These are phyloP conservation scores for Centrocercus urophasianus DNA, from an alignment of 2,113 vertebrate genomes.

Conservation along the genomic window DNA sequence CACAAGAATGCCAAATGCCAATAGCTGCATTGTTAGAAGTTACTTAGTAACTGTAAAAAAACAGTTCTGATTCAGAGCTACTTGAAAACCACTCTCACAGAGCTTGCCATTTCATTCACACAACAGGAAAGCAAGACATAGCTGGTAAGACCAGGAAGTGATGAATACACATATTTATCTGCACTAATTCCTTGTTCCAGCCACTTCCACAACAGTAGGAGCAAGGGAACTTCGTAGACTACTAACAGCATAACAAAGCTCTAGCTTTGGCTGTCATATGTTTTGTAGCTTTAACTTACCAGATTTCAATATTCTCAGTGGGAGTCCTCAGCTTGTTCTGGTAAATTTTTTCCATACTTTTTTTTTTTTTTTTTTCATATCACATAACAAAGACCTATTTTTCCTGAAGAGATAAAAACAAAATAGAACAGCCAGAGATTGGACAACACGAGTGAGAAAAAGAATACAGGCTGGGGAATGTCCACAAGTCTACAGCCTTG, in stretches of 20 bases:
- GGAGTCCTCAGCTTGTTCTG: not conserved
- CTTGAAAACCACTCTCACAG: not conserved
- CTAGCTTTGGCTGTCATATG: not conserved
- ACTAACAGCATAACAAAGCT: not conserved
- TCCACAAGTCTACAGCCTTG: constrained; percentile 13
- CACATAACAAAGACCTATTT: not conserved
- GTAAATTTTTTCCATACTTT: not conserved
- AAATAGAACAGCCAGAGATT: not conserved
- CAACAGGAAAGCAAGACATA: not conserved
- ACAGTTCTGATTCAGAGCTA: not conserved
- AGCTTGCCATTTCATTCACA: not conserved
- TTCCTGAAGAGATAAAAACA: not conserved
- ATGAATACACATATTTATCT: not conserved
- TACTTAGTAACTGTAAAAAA: not conserved
- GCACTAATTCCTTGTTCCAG: not conserved
- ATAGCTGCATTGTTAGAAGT: not conserved
- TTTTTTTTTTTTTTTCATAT: not conserved
- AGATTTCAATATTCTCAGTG: not conserved
- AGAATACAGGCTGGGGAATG: not conserved
- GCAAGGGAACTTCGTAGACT: not conserved
- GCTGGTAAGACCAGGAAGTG: not conserved
- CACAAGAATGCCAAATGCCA: not conserved
- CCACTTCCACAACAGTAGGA: not conserved
- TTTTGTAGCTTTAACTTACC: not conserved
- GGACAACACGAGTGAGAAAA: not conserved